A percentile compares a stretch with the other conserved stretches of the same genome.
These are phyloP conservation scores for Lacerta viridis DNA, from an alignment of 2,797 vertebrate genomes.

Conservation along the genomic window DNA sequence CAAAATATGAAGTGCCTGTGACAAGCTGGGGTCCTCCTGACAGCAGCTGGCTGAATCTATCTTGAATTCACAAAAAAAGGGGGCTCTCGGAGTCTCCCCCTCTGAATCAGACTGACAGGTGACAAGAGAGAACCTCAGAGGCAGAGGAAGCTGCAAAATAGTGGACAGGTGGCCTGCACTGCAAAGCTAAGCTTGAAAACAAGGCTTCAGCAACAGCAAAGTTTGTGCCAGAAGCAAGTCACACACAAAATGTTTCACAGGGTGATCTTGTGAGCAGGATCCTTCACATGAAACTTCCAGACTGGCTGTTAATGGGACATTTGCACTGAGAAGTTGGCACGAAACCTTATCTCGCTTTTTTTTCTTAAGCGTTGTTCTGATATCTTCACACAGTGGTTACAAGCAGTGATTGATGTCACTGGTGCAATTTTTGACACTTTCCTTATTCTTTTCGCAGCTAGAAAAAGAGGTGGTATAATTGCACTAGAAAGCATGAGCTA, in stretches of 20 bases:
- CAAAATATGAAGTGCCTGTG: background rate
- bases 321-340: too few relatives aligned
- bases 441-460: too few relatives aligned
- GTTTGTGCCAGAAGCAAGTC: background rate
- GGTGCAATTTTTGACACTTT: too few relatives aligned
- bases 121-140: background rate
- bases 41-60: slow-evolving; percentile 9
- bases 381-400: too few relatives aligned
- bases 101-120: background rate
- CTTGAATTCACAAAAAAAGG: background rate
- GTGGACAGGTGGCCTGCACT: background rate
- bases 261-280: background rate
- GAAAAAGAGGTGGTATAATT: too few relatives aligned
- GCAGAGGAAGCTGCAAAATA: background rate
- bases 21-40: background rate
- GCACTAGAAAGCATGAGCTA: too few relatives aligned
- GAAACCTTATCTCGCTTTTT: too few relatives aligned
- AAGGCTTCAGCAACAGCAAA: background rate
- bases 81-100: background rate
- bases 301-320: too few relatives aligned
- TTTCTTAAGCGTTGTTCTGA: too few relatives aligned
- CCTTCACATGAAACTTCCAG: too few relatives aligned
- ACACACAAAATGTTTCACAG: background rate
- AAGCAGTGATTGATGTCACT: too few relatives aligned
- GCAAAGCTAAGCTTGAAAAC: background rate